Percentiles rank a stretch among this genome's conserved stretches.
Conservation (phyloP, 2,888 invertebrate genomes). For the Alviniconcha strummeri region DNA sequence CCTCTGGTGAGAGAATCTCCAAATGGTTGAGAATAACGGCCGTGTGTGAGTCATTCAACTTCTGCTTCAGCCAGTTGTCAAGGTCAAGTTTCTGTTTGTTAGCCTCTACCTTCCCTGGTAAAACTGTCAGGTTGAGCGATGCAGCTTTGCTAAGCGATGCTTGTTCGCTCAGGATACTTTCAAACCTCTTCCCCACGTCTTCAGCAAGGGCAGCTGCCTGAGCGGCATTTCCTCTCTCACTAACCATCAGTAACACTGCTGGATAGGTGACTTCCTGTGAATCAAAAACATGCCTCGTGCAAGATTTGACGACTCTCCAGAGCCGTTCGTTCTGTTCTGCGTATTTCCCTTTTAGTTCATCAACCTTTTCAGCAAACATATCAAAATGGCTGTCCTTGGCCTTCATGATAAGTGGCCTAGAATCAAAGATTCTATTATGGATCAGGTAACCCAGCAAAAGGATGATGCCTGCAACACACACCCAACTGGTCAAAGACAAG, state of each 20-base stretch:
- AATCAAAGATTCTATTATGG: no score
- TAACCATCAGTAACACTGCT: slow-evolving; percentile 54
- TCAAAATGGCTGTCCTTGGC: slow-evolving; percentile 26
- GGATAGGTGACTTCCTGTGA: slow-evolving; percentile 52
- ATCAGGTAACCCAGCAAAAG: not conserved
- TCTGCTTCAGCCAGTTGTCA: slow-evolving; percentile 49
- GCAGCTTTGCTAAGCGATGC: not conserved
- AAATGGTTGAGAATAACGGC: slow-evolving; percentile 60
- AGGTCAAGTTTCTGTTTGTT: slow-evolving; percentile 41
- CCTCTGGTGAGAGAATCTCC: slow-evolving; percentile 54
- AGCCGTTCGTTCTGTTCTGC: slow-evolving; percentile 50
- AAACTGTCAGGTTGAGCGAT: not conserved
- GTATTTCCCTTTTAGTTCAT: slow-evolving; percentile 42
- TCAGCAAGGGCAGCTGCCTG: slow-evolving; percentile 50
- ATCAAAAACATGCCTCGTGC: slow-evolving; percentile 48
- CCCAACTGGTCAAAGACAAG: not conserved
- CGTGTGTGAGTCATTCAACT: slow-evolving; percentile 38
- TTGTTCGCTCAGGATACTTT: slow-evolving; percentile 29
- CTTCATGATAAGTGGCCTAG: no score
- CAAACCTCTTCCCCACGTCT: slow-evolving; percentile 31
- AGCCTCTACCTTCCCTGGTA: slow-evolving; percentile 43
- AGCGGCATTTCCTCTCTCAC: slow-evolving; percentile 39
- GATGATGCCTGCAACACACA: not conserved
- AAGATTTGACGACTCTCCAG: slow-evolving; percentile 53
- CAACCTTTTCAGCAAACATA: slow-evolving; percentile 37